These are phyloP conservation scores for Danio jaintianensis DNA, from an alignment of 2,797 vertebrate species.

Conservation along the genomic window DNA sequence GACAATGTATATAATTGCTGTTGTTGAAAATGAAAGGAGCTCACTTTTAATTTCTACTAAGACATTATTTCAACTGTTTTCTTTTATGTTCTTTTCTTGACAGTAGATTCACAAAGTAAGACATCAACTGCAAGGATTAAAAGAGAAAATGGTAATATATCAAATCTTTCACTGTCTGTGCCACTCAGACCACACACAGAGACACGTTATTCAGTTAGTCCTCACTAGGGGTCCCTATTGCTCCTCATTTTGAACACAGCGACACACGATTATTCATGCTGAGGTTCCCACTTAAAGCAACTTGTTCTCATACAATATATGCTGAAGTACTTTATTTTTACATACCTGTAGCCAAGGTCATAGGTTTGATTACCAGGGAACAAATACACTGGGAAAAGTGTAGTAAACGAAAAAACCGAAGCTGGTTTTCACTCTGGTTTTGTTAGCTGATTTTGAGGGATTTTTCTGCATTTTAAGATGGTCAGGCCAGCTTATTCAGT, in stretches of 20 bases:
- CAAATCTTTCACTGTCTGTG: neutral
- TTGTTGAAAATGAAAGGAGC: neutral
- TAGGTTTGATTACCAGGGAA: neutral
- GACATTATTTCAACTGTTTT: neutral
- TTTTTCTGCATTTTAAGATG: neutral
- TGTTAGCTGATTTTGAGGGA: neutral
- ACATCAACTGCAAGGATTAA: neutral
- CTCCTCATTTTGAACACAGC: slow-evolving; percentile 29
- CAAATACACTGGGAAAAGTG: neutral
- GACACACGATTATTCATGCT: neutral
- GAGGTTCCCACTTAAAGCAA: neutral
- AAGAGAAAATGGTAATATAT: neutral
- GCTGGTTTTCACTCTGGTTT: neutral
- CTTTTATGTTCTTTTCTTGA: neutral
- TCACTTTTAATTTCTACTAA: neutral
- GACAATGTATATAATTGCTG: neutral
- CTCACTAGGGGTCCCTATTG: slow-evolving; percentile 50
- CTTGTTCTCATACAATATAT: neutral
- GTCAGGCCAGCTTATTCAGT: neutral
- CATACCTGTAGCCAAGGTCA: neutral
- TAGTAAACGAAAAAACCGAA: neutral
- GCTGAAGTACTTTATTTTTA: neutral
- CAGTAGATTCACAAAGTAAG: neutral
- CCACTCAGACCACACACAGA: slow-evolving; percentile 34
- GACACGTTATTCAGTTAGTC: neutral